phyloP scores from a whole-genome alignment of 30 jellyfish, hydroid and myxozoan genomes.

The Turritopsis rubra region DNA sequence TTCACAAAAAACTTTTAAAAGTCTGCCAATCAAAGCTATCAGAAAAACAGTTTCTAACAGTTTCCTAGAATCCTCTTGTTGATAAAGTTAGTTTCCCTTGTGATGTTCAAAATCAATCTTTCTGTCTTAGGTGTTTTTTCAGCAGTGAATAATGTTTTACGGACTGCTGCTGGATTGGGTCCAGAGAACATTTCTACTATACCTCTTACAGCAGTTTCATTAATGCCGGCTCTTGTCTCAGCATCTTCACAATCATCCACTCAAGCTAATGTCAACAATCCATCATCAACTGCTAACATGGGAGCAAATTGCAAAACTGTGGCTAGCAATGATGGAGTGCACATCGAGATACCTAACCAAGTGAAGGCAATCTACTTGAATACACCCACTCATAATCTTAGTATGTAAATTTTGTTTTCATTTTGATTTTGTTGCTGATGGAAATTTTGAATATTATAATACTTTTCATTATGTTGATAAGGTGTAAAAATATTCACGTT shows the following conservation, averaged over 20 bases:
- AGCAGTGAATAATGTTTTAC: neutral
- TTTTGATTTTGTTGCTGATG: neutral
- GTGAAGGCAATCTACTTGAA: constrained; percentile 74
- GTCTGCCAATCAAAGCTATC: no score
- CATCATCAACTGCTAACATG: neutral
- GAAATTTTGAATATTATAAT: no score
- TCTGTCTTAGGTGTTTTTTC: neutral
- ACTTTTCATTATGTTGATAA: no score
- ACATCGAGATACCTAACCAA: constrained; percentile 73
- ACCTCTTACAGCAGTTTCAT: constrained; percentile 5
- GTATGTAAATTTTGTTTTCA: neutral
- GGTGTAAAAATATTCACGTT: no score
- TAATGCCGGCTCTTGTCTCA: neutral
- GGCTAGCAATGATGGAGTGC: constrained; percentile 59
- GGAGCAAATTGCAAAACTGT: constrained; percentile 3
- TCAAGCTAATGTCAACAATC: neutral
- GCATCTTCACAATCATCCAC: constrained; percentile 17
- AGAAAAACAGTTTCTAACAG: no score
- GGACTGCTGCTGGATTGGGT: neutral
- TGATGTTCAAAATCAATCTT: neutral
- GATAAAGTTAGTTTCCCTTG: neutral
- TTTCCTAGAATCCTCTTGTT: neutral
- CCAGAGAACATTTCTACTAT: neutral
- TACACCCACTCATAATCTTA: constrained; percentile 12
- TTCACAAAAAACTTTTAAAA: no score